Evolutionary conservation across 2,888 invertebrate genomes (phyloP), one percentile per base, ranked within the genome.

Genomic region (Aleiodes testaceus): DNA sequence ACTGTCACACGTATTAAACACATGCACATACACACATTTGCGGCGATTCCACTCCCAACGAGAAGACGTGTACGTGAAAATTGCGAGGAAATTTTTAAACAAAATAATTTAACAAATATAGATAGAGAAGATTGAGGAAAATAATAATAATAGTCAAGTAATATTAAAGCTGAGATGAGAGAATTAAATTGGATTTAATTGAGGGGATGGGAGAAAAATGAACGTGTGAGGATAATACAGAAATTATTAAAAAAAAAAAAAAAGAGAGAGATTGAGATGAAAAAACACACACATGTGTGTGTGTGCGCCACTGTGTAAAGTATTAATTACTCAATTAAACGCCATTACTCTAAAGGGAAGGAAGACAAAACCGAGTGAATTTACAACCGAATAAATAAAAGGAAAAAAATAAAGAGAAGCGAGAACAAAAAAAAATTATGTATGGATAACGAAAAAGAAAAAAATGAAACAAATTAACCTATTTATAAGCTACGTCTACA

Each of bases 401-500:
- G 42, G 36, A 79, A 85, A 84, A 81, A 84, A 72, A 26, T 79
- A 85, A 84, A 81, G 83, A 72, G 68, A 64, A 52, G 66, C 45
- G 67, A 42, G 67, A 70, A 72, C 55, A 64, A 70, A 47, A 70
- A 44, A 65, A 44, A 47, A 65, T 65, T 47, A 66, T 70, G 76
- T 78, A 79, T 78, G 75, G 74, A 79, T 75, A 78, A 59, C 26
- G 52, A 65, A 30, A 65, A 65, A 50, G 69, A 68, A 61, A 59
- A 79, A 85, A 84, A 26, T 79, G 81, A 84, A 84, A 83, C 80
- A 84, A 84, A 83, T 80, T 84, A 84, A 84, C 79, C 82, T 85
- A 86, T 85, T 85, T 85, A 82, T 85, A 86, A 86, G 85, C 85
- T 85, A 84, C 85, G 80, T 84, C 83, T 83, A 84, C 84, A 84